Evolutionary conservation across 2,888 invertebrate genomes (phyloP), one percentile per base, ranked within the genome.

Genomic region (Cephus pygmeus): DNA sequence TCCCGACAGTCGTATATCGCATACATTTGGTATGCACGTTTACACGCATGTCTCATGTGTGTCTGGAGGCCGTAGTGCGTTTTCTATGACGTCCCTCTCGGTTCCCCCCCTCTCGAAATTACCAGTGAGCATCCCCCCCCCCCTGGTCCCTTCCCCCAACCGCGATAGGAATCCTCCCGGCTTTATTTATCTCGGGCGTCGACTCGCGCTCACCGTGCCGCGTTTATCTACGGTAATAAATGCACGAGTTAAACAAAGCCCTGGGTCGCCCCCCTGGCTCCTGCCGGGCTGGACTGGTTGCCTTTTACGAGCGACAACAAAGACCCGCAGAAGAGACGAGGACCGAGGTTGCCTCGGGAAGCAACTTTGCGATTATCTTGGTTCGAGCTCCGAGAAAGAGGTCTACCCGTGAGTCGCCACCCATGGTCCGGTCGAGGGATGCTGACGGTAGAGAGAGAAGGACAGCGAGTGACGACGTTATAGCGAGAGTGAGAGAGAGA

Each of bases 141-240:
- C 80, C 73, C 35, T 34, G 9, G 12, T 34, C 31, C 69, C 75
- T 6, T 23, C 56, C 31, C 34, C 15, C 23, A 74, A 23, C 2
- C 74, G n/a, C 35, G 35, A 36, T 35, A 35, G 30, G 36, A 74
- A 35, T 15, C 69, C 40, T 40, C 79, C 69, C 79, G 81, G 77
- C 77, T 82, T 56, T 81, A 81, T 85, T 86, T 87, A 85, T 86
- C 84, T 85, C 80, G 69, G 76, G 73, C 80, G 83, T 77, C 82
- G 79, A 75, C 78, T 77, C 79, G 79, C 79, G 73, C 76, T 76
- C 78, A 73, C 77, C 75, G 76, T 77, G 81, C 82, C 83, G 82
- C 86, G 84, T 87, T 87, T 88, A 88, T 87, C 86, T 84, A 80
- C 85, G 85, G 84, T 87, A 87, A 88, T 87, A 87, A 89, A 88